phyloP scores from a whole-genome alignment of 2,797 vertebrate genomes.

The Gallinago stenura region DNA sequence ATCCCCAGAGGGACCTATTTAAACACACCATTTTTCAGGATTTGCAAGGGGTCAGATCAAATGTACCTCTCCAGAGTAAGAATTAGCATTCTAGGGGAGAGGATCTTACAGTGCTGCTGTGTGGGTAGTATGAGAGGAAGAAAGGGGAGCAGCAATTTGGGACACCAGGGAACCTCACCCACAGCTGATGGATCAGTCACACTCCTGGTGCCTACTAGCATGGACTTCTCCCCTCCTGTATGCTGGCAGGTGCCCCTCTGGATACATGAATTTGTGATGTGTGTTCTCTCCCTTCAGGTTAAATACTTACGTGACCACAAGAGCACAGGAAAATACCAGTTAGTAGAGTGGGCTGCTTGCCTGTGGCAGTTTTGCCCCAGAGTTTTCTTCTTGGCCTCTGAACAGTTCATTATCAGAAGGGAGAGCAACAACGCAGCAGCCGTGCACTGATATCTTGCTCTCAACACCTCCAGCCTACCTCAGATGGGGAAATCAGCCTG shows the following conservation, averaged over 20 bases:
- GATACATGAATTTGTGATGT: neutral
- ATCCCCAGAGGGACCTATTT: neutral
- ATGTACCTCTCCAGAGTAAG: neutral
- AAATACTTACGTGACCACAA: neutral
- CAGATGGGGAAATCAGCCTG: neutral
- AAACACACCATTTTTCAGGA: neutral
- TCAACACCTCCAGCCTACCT: neutral
- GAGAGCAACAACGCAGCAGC: neutral
- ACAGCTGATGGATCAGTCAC: neutral
- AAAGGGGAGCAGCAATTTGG: neutral
- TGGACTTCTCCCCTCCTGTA: neutral
- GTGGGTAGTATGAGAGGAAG: neutral
- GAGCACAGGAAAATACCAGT: neutral
- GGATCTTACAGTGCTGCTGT: neutral
- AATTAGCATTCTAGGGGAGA: neutral
- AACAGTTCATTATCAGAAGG: neutral
- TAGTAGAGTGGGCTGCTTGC: neutral
- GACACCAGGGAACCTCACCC: neutral
- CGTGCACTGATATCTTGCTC: neutral
- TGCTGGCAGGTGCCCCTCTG: neutral
- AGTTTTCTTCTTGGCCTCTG: neutral
- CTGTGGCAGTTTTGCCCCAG: neutral
- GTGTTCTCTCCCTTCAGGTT: neutral
- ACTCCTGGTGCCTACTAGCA: too few species aligned
- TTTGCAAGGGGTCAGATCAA: neutral